Evolutionary conservation across 35 echinoderm and acorn worm species (phyloP).

Genomic region (Apostichopus californicus): DNA sequence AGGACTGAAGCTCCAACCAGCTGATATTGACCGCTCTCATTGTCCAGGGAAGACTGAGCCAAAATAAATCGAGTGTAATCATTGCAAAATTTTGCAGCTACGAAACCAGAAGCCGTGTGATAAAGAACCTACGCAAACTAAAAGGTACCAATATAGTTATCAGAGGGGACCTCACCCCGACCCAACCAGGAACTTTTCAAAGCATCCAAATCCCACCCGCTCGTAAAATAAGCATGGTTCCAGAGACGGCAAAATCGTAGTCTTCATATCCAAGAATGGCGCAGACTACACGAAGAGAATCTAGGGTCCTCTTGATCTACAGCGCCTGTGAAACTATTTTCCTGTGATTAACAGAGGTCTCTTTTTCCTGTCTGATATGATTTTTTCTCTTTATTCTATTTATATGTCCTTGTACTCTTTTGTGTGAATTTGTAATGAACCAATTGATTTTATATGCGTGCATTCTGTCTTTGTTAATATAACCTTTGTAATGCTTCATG

Average conservation of each 20-base stretch:
- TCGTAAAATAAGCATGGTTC: constrained; percentile 18
- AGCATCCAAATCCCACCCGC: not conserved
- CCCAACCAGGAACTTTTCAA: not conserved
- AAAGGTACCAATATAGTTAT: not conserved
- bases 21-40: constrained; percentile 35
- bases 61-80: not conserved
- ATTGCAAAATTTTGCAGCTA: constrained; percentile 15
- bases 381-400: not conserved
- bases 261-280: not conserved
- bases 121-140: not conserved
- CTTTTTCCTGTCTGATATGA: not conserved
- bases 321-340: not conserved
- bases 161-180: not conserved
- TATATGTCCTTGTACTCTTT: not conserved
- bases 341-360: constrained; percentile 8
- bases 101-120: not conserved
- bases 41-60: not conserved
- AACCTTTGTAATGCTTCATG: no score
- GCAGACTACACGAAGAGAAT: constrained; percentile 20
- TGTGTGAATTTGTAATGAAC: constrained; percentile 13
- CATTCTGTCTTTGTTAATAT: not conserved
- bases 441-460: constrained; percentile 3
- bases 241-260: constrained; percentile 15
- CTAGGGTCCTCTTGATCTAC: not conserved
- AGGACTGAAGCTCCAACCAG: not conserved